Base-by-base conservation (phyloP, 2,797 vertebrate species). In the Cuniculus paca region DNA sequence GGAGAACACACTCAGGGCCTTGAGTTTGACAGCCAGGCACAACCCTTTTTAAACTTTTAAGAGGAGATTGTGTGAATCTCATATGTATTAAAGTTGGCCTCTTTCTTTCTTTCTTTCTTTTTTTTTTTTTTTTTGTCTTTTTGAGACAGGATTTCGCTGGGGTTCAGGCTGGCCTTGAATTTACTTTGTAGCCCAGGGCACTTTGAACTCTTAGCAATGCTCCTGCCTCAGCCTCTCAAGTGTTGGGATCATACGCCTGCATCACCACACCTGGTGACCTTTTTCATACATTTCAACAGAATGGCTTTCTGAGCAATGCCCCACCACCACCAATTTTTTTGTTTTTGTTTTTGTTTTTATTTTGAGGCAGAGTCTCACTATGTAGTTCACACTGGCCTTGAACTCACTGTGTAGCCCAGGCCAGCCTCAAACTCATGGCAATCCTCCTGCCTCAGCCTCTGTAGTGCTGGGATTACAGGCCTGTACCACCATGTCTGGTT, bases 291-390 rank as follows among this genome's bases (percentile, higher is more conserved):
- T 80, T 91, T 6, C 17, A 87, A 24, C 24, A 83, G 54, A 92
- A 83, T 91, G 58, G 72, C 16, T 87, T 92, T 86, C 74, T 89
- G 19, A 91, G 56, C 36, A 65, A 3, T n/a, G 81, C 63, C 28
- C 4, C 52, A 54, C 52, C 16, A 4, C 0, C 16, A 16, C 52
- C 14, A 52, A 54, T 28, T 13, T 4, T 63, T 63, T 63, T 58
- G 5, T 42, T 72, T 42, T 39, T 75, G 42, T 12, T 42, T 72
- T 48, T 48, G 72, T 48, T 48, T 45, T 48, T 74, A 16, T 45
- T 72, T 42, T 72, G 70, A 72, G 70, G 13, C 22, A 26, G 39
- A 14, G 22, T 26, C 70, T 42, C 70, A 72, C 10, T 42, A 13
- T 72, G 39, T 42, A 24, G 68, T 72, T 36, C 19, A 20, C n/a